Evolutionary conservation across 2,888 invertebrate species (phyloP).

Genomic region (Megaustenia siamemsis): DNA sequence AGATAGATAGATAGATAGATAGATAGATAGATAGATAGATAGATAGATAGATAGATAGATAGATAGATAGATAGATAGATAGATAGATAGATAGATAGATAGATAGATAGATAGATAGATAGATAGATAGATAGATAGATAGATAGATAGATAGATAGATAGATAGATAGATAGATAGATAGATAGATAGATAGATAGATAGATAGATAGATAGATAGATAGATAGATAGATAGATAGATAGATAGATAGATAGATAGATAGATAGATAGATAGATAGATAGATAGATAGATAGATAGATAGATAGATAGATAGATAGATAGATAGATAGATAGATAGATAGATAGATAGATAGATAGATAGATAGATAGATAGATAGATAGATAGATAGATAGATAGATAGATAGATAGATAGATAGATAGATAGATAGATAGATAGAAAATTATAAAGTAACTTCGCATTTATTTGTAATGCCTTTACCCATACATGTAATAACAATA

Average conservation of each 20-base stretch:
- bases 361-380: not conserved
- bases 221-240: conserved; percentile 9
- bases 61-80: not conserved
- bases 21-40: conserved; percentile 4
- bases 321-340: not conserved
- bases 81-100: conserved; percentile 4
- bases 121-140: conserved; percentile 9
- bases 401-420: not conserved
- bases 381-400: not conserved
- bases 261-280: not conserved
- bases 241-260: conserved; percentile 2
- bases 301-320: not conserved
- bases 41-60: not conserved
- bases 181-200: conserved; percentile 7
- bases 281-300: not conserved
- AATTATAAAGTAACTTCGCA: too few species aligned
- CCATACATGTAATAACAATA: too few species aligned
- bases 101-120: conserved; percentile 9
- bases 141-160: conserved; percentile 9
- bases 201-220: not conserved
- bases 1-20: conserved; percentile 9
- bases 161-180: conserved; percentile 9
- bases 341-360: not conserved
- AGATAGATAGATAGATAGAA: not conserved
- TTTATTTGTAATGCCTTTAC: too few species aligned